A percentile compares a stretch with the other conserved stretches of the same genome.
These are phyloP conservation scores for Remorina albescens DNA, from an alignment of 2,797 vertebrate genomes.

Conservation along the genomic window DNA sequence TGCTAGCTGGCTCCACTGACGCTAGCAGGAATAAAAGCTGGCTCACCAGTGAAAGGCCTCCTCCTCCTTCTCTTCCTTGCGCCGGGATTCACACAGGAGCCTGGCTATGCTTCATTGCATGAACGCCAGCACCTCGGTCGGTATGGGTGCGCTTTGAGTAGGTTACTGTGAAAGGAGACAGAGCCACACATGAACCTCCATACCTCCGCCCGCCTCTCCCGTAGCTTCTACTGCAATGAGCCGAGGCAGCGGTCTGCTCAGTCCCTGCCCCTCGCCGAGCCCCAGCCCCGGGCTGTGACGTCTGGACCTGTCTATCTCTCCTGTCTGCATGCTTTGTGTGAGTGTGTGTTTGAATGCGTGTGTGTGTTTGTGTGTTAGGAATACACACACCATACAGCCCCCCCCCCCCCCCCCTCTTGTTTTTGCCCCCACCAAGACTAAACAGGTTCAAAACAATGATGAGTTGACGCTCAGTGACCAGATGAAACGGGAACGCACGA, in stretches of 20 bases:
- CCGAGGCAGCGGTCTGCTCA: slow-evolving; percentile 20
- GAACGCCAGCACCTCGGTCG: background rate
- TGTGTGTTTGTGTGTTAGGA: too few relatives aligned
- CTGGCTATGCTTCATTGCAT: slow-evolving; percentile 45
- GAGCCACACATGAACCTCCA: slow-evolving; percentile 41
- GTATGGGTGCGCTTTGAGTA: slow-evolving; percentile 11
- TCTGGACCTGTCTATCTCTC: slow-evolving; percentile 21
- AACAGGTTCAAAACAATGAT: too few relatives aligned
- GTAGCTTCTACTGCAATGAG: slow-evolving; percentile 58
- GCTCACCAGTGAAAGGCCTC: slow-evolving; percentile 69
- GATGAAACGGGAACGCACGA: too few relatives aligned
- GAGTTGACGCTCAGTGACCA: too few relatives aligned
- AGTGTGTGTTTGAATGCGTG: background rate
- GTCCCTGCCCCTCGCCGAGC: slow-evolving; percentile 46
- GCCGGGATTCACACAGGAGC: slow-evolving; percentile 19
- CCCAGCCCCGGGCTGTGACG: slow-evolving; percentile 68
- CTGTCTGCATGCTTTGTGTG: background rate
- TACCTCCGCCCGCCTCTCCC: slow-evolving; percentile 60
- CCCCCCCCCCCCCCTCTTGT: too few relatives aligned
- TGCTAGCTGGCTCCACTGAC: slow-evolving; percentile 37
- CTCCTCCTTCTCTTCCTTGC: slow-evolving; percentile 48
- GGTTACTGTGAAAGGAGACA: slow-evolving; percentile 27
- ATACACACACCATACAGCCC: too few relatives aligned
- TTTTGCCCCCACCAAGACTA: too few relatives aligned
- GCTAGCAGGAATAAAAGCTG: slow-evolving; percentile 46